Conservation (phyloP, 2,797 vertebrate genomes). For the Chiloscyllium punctatum region DNA sequence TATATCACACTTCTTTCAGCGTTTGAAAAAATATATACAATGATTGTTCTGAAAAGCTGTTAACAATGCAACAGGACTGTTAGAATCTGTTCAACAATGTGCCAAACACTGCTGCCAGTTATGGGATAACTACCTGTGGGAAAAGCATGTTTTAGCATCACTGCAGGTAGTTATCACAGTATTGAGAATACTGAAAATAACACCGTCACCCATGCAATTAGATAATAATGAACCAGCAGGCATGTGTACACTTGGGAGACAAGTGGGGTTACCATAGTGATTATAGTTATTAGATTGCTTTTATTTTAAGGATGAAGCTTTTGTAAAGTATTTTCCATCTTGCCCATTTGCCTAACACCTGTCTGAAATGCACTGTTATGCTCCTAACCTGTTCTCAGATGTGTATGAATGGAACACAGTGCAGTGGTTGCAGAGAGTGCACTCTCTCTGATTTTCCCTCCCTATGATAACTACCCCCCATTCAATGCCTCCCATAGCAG, state of each 20-base stretch:
- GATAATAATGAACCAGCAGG: slow-evolving; percentile 31
- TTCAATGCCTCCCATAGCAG: not conserved
- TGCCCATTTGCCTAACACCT: not conserved
- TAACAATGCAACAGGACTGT: not conserved
- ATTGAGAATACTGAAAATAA: slow-evolving; percentile 32
- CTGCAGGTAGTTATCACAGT: slow-evolving; percentile 6
- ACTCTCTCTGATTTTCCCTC: not conserved
- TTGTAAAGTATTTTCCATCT: not conserved
- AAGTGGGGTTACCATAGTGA: slow-evolving; percentile 12
- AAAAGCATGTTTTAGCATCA: slow-evolving; percentile 10
- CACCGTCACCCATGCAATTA: slow-evolving; percentile 22
- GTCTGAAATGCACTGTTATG: not conserved
- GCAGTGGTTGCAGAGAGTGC: not conserved
- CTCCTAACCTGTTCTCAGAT: not conserved
- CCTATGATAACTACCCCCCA: not conserved
- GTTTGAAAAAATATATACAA: not conserved
- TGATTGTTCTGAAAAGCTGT: not conserved
- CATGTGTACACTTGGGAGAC: slow-evolving; percentile 18
- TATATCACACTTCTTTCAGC: not conserved
- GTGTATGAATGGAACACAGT: not conserved
- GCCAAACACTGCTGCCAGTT: slow-evolving; percentile 12
- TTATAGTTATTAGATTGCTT: not conserved
- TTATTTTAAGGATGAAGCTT: slow-evolving; percentile 2
- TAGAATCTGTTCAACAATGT: slow-evolving; percentile 1
- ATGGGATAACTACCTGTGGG: slow-evolving; percentile 28